phyloP scores from a whole-genome alignment of 2,113 vertebrate genomes.

The Cyanistes caeruleus region DNA sequence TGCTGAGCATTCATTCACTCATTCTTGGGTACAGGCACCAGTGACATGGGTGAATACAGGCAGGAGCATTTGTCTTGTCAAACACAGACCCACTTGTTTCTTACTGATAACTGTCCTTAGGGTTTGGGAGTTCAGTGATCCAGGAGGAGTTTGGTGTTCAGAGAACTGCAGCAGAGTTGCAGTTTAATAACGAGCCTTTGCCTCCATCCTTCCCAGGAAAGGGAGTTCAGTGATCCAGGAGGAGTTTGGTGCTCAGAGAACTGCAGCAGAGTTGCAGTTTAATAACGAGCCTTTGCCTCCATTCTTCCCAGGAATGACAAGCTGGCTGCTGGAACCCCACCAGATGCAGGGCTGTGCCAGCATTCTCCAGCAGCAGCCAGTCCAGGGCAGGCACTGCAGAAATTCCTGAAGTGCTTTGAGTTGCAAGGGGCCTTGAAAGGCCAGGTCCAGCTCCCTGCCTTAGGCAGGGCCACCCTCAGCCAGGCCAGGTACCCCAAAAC shows the following conservation, averaged over 20 bases:
- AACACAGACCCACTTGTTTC: neutral
- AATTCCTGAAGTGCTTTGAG: neutral
- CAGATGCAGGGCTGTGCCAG: neutral
- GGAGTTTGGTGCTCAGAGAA: neutral
- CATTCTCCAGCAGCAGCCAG: neutral
- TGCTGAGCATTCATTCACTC: neutral
- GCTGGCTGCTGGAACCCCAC: neutral
- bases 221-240: neutral
- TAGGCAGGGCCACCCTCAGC: neutral
- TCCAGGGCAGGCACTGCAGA: neutral
- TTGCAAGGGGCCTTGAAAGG: neutral
- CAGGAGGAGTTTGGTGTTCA: neutral
- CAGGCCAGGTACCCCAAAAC: neutral
- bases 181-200: neutral
- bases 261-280: neutral
- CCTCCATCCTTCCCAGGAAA: neutral
- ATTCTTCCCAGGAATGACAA: neutral
- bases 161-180: neutral
- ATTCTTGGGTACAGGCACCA: neutral
- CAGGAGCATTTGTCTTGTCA: neutral
- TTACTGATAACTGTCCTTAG: neutral
- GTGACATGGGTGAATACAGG: rapidly evolving
- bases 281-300: neutral
- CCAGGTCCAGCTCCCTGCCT: neutral
- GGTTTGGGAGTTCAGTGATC: neutral